Percentiles rank a stretch among this genome's conserved stretches.
Conservation (phyloP, 2,888 invertebrate species). For the Girardia tigrina region DNA sequence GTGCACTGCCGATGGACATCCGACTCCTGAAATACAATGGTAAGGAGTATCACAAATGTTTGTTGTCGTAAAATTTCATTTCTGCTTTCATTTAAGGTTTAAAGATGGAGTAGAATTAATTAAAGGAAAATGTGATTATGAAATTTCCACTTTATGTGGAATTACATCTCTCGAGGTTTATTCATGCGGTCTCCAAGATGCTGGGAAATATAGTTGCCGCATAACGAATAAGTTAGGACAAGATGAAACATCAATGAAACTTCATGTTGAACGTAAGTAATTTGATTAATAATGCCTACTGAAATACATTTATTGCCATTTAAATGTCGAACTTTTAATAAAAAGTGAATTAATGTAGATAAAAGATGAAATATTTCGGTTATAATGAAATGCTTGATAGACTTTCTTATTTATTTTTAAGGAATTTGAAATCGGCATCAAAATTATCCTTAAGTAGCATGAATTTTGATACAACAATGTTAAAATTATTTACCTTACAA, state of each 20-base stretch:
- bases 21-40: conserved; percentile 67
- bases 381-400: no score
- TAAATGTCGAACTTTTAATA: no score
- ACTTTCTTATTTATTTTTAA: no score
- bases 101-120: conserved; percentile 81
- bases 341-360: no score
- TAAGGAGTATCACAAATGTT: background rate
- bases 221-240: conserved; percentile 83
- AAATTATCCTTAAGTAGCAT: no score
- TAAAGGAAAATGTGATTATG: conserved; percentile 65
- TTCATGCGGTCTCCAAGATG: conserved; percentile 80
- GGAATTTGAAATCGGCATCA: no score
- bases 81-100: conserved; percentile 39
- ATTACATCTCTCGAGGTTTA: conserved; percentile 91
- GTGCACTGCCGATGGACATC: conserved; percentile 85
- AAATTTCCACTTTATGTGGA: conserved; percentile 78
- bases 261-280: conserved; percentile 35
- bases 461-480: no score
- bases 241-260: conserved; percentile 80
- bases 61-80: background rate
- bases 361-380: no score
- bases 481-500: no score
- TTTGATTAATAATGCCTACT: no score
- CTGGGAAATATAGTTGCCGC: conserved; percentile 82
- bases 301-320: no score